A percentile compares a stretch with the other conserved stretches of the same genome.
phyloP scores from a whole-genome alignment of 2,888 invertebrate genomes.

The Diaperis boleti region DNA sequence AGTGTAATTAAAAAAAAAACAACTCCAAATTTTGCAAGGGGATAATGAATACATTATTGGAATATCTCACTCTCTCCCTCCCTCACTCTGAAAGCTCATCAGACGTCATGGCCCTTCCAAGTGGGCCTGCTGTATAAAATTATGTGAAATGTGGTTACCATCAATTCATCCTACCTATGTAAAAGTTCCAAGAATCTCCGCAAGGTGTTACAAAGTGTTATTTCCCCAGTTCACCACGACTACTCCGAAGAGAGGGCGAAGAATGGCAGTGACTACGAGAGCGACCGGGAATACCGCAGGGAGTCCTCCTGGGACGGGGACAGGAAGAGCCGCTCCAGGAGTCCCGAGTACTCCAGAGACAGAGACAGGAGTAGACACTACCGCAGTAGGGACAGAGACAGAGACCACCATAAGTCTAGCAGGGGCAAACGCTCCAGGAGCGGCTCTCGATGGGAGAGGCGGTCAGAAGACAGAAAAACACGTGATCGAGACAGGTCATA shows the following conservation, averaged over 20 bases:
- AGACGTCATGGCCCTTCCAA: too few relatives aligned
- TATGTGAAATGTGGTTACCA: too few relatives aligned
- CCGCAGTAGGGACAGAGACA: constrained; percentile 58
- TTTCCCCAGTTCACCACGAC: constrained; percentile 52
- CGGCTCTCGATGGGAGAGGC: constrained; percentile 63
- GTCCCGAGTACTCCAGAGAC: constrained; percentile 57
- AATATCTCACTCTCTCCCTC: too few relatives aligned
- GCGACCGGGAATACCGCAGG: constrained; percentile 59
- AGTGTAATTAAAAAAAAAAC: too few relatives aligned
- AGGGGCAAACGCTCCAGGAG: constrained; percentile 59
- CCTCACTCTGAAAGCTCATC: too few relatives aligned
- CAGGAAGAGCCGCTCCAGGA: constrained; percentile 58
- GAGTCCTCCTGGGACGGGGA: constrained; percentile 53
- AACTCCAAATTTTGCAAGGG: too few relatives aligned
- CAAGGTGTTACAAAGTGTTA: too few relatives aligned
- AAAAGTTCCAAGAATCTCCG: background rate
- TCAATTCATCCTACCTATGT: too few relatives aligned
- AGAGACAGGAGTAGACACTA: constrained; percentile 57
- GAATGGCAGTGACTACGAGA: constrained; percentile 62
- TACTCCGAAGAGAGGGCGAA: constrained; percentile 56
- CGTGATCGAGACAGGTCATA: constrained; percentile 63
- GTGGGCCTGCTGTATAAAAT: too few relatives aligned
- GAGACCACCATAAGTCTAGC: constrained; percentile 57
- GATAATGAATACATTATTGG: too few relatives aligned
- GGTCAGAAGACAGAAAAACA: constrained; percentile 60